Percentiles rank a stretch among this genome's conserved stretches.
These are phyloP conservation scores for Oncorhynchus masou DNA, from an alignment of 2,113 vertebrate species.

Conservation along the genomic window DNA sequence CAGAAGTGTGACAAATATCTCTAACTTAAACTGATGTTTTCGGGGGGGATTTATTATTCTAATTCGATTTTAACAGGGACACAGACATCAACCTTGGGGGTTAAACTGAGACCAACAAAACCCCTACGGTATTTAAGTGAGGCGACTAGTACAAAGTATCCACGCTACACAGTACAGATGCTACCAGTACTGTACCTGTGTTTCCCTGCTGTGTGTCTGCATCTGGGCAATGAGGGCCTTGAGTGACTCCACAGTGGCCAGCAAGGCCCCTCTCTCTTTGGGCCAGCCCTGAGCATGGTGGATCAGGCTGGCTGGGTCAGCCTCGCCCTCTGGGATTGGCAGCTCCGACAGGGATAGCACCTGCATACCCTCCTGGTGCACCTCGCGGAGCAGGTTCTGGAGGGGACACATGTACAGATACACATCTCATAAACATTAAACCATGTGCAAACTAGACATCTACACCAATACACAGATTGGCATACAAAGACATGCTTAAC, in stretches of 20 bases:
- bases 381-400: slow-evolving; percentile 87
- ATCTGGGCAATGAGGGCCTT: slow-evolving; percentile 85
- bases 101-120: not conserved
- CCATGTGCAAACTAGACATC: too few relatives aligned
- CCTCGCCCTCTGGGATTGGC: slow-evolving; percentile 72
- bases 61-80: too few relatives aligned
- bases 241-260: slow-evolving; percentile 82
- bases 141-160: not conserved
- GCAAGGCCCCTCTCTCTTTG: slow-evolving; percentile 81
- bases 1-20: too few relatives aligned
- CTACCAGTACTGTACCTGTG: slow-evolving; percentile 70
- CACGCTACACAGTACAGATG: not conserved
- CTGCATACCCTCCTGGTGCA: slow-evolving; percentile 92
- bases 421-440: not conserved
- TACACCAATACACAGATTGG: too few relatives aligned
- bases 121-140: not conserved
- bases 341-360: slow-evolving; percentile 89
- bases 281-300: slow-evolving; percentile 72
- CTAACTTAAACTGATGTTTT: too few relatives aligned
- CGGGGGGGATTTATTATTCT: too few relatives aligned
- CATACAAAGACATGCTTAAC: too few relatives aligned
- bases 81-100: too few relatives aligned
- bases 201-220: slow-evolving; percentile 71
- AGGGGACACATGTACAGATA: slow-evolving; percentile 19
- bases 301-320: slow-evolving; percentile 32